Percentiles rank a stretch among this genome's conserved stretches.
phyloP scores from a whole-genome alignment of 2,888 invertebrate genomes.

The Schizotus pectinicornis region DNA sequence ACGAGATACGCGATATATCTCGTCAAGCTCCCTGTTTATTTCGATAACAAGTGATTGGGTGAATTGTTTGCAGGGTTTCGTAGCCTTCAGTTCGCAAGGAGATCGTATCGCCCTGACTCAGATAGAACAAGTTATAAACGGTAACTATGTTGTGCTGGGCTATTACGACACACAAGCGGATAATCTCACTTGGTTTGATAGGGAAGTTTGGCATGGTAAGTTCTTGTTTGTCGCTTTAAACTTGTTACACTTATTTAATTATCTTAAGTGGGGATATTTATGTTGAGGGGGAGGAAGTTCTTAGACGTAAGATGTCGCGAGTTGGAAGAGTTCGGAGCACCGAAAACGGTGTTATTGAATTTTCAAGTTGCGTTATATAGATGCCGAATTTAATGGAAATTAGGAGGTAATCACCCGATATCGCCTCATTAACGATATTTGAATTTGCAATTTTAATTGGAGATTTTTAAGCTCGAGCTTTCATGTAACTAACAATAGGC shows the following conservation, averaged over 20 bases:
- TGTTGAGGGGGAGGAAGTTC: neutral
- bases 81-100: slow-evolving; percentile 97
- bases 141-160: slow-evolving; percentile 91
- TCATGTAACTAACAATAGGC: no score
- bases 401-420: no score
- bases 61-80: slow-evolving; percentile 77
- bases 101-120: slow-evolving; percentile 98
- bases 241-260: slow-evolving; percentile 1
- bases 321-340: no score
- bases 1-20: neutral
- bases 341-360: no score
- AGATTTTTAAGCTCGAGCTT: no score
- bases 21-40: slow-evolving; percentile 3
- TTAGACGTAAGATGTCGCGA: no score
- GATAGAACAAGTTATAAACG: slow-evolving; percentile 95
- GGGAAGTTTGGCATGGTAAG: slow-evolving; percentile 90
- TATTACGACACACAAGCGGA: slow-evolving; percentile 96
- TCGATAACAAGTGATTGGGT: slow-evolving; percentile 5
- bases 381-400: no score
- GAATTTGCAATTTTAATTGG: no score
- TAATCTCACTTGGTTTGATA: slow-evolving; percentile 92
- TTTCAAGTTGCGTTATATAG: no score
- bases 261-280: slow-evolving; percentile 1
- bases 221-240: slow-evolving; percentile 35
- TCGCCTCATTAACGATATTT: no score